Percentiles rank a stretch among this genome's conserved stretches.
These are phyloP conservation scores for Carassius gibelio DNA, from an alignment of 2,113 vertebrate species.

Conservation along the genomic window DNA sequence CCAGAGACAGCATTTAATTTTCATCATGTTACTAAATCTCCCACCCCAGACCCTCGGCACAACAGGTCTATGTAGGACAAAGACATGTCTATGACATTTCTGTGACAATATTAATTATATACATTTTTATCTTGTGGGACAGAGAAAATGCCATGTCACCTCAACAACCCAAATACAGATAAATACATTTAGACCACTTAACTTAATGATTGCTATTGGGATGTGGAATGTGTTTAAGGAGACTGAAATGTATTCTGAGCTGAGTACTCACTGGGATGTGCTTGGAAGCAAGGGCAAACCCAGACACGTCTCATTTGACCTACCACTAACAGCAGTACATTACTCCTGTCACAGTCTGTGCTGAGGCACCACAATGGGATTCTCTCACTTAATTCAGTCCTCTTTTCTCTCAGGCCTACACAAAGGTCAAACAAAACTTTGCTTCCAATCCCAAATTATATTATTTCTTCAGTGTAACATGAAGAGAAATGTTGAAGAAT, in stretches of 20 bases:
- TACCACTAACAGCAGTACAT: background rate
- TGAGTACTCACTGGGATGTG: constrained; percentile 2
- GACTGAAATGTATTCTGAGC: background rate
- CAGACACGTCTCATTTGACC: constrained; percentile 3
- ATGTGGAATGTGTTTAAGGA: background rate
- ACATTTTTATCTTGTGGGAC: no score
- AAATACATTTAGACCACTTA: no score
- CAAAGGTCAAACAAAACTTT: constrained; percentile 16
- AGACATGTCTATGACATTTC: no score
- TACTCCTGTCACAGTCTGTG: constrained; percentile 8
- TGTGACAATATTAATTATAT: no score
- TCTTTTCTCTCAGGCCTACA: constrained; percentile 12
- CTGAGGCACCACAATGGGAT: background rate
- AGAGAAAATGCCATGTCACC: no score
- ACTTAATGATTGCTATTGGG: no score
- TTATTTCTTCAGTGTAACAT: background rate
- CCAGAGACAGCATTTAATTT: no score
- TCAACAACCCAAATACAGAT: no score
- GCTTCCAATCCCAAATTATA: background rate
- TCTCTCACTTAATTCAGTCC: constrained; percentile 10
- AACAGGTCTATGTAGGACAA: no score
- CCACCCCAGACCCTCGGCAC: no score
- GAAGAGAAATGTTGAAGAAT: background rate
- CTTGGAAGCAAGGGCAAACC: background rate
- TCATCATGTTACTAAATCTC: no score